Evolutionary conservation across 2,888 invertebrate genomes (phyloP).

Genomic region (Gandaritis pyraliata): DNA sequence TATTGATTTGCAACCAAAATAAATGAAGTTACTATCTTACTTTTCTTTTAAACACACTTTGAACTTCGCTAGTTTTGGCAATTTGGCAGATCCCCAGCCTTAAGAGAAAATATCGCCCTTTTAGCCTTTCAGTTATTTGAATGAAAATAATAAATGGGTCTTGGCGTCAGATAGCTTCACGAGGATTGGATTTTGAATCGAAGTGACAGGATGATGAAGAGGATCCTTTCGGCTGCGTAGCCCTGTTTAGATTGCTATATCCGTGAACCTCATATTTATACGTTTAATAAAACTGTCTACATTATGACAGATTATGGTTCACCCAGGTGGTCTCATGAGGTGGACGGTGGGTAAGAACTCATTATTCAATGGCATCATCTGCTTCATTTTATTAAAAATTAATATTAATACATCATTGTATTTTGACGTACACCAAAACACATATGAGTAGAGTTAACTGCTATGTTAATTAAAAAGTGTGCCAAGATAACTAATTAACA

Average conservation of each 20-base stretch:
- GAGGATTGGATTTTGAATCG: constrained; percentile 59
- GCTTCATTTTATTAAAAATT: no score
- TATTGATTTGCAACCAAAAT: no score
- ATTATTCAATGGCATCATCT: no score
- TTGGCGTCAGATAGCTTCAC: constrained; percentile 45
- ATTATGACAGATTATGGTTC: constrained; percentile 6
- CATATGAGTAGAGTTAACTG: neutral
- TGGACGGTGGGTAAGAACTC: no score
- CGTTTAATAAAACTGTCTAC: constrained; percentile 16
- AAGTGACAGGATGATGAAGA: constrained; percentile 61
- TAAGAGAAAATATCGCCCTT: neutral
- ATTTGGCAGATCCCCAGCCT: no score
- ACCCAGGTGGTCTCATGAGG: no score
- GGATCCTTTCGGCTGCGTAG: constrained; percentile 37
- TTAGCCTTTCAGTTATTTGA: constrained; percentile 23
- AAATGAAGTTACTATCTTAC: no score
- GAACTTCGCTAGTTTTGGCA: no score
- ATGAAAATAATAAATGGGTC: constrained; percentile 52
- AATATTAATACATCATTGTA: no score
- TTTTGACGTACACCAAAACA: neutral
- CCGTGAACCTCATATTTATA: constrained; percentile 14
- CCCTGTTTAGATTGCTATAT: constrained; percentile 14
- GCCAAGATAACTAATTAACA: neutral
- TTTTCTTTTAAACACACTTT: no score
- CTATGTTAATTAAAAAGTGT: no score